phyloP scores from a whole-genome alignment of 2,797 vertebrate species.

The Macropus fuliginosus region DNA sequence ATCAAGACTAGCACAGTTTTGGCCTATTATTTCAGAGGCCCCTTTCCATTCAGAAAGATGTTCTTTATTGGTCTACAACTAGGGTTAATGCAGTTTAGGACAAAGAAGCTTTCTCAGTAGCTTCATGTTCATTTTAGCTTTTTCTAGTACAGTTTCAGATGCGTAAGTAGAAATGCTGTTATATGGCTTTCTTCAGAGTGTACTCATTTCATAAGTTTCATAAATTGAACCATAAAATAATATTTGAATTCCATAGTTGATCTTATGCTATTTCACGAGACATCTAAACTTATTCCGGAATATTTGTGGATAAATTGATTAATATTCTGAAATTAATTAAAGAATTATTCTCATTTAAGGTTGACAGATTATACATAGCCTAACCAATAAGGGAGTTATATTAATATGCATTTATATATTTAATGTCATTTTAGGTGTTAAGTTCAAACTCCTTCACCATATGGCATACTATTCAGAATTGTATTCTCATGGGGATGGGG shows the following conservation, averaged over 20 bases:
- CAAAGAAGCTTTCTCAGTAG: background rate
- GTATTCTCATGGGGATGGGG: background rate
- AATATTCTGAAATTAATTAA: background rate
- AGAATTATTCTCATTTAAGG: slow-evolving; percentile 30
- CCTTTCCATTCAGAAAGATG: background rate
- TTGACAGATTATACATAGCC: slow-evolving; percentile 36
- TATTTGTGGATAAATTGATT: slow-evolving; percentile 4
- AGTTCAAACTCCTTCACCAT: slow-evolving; percentile 11
- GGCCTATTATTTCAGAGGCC: slow-evolving; percentile 14
- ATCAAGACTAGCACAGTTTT: background rate
- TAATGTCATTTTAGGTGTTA: slow-evolving; percentile 39
- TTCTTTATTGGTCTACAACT: background rate
- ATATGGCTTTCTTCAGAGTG: background rate
- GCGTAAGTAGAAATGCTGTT: background rate
- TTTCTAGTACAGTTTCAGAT: background rate
- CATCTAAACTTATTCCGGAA: slow-evolving; percentile 13
- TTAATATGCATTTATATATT: slow-evolving; percentile 27
- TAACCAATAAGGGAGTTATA: slow-evolving; percentile 31
- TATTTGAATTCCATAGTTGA: background rate
- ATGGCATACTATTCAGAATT: background rate
- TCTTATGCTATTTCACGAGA: slow-evolving; percentile 23
- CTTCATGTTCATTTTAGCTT: slow-evolving; percentile 14
- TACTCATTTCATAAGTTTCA: background rate
- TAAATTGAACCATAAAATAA: background rate
- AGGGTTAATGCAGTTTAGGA: background rate